Evolutionary conservation across 2,113 vertebrate genomes (phyloP).

Genomic region (Parus major): DNA sequence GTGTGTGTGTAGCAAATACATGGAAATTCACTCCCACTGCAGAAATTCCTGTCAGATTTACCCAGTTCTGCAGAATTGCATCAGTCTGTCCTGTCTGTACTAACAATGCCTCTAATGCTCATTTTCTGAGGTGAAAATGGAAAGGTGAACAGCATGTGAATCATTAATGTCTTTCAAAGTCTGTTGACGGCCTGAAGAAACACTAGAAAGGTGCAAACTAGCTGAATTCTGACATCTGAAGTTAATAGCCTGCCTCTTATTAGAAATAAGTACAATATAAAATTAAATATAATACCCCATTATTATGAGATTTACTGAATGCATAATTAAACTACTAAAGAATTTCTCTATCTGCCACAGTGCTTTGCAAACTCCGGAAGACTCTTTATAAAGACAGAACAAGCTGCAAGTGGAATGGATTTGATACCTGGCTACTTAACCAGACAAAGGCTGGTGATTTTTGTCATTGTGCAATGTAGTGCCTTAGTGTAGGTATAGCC

Average conservation of each 20-base stretch:
- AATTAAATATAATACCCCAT: neutral
- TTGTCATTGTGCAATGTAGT: neutral
- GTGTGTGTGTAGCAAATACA: neutral
- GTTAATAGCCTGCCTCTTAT: neutral
- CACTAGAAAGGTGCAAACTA: neutral
- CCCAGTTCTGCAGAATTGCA: neutral
- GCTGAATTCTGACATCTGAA: neutral
- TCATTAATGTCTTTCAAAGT: neutral
- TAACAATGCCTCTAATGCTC: neutral
- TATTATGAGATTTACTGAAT: neutral
- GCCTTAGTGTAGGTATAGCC: neutral
- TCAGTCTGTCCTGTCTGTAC: neutral
- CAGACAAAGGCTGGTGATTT: neutral
- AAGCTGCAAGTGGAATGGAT: neutral
- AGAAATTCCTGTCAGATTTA: neutral
- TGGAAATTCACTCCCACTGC: neutral
- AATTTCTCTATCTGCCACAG: neutral
- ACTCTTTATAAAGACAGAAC: neutral
- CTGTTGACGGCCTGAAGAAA: neutral
- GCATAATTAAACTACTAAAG: neutral
- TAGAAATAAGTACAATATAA: neutral
- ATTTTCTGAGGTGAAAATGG: neutral
- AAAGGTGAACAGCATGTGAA: neutral
- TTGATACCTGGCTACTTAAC: neutral
- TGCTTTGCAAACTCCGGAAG: neutral